Evolutionary conservation across 2,113 vertebrate species (phyloP).

Genomic region (Serinus canaria): DNA sequence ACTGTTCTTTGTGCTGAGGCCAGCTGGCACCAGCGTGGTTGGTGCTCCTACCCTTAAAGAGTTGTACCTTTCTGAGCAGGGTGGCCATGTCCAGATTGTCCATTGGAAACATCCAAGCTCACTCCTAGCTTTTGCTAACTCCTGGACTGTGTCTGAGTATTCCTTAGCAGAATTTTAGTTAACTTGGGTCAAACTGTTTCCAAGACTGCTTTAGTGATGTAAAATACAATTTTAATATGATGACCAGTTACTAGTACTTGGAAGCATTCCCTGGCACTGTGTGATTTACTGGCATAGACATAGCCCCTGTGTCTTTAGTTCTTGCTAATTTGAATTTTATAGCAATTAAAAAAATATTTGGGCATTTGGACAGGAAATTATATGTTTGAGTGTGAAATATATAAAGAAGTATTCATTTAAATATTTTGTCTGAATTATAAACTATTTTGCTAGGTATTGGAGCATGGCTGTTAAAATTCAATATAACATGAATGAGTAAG

Average conservation of each 20-base stretch:
- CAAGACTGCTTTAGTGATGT: not conserved
- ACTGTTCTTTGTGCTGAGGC: not conserved
- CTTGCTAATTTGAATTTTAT: constrained; percentile 17
- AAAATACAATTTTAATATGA: not conserved
- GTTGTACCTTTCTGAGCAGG: not conserved
- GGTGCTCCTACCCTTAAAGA: not conserved
- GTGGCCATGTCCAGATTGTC: not conserved
- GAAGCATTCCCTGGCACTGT: not conserved
- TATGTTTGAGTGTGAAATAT: not conserved
- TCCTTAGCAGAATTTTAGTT: not conserved
- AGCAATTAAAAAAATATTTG: not conserved
- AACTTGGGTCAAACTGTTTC: not conserved
- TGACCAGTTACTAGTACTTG: not conserved
- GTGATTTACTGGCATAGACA: not conserved
- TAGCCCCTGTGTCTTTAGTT: not conserved
- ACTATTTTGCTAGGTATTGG: not conserved
- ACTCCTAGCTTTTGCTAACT: not conserved
- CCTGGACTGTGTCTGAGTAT: not conserved
- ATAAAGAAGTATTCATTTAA: not conserved
- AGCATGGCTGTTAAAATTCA: not conserved
- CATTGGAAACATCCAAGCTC: not conserved
- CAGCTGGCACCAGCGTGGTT: not conserved
- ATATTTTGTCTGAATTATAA: not conserved
- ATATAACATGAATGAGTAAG: not conserved
- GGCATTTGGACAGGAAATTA: not conserved